A percentile compares a stretch with the other conserved stretches of the same genome.
Conservation (phyloP, 2,888 invertebrate genomes). For the Steromphala cineraria region DNA sequence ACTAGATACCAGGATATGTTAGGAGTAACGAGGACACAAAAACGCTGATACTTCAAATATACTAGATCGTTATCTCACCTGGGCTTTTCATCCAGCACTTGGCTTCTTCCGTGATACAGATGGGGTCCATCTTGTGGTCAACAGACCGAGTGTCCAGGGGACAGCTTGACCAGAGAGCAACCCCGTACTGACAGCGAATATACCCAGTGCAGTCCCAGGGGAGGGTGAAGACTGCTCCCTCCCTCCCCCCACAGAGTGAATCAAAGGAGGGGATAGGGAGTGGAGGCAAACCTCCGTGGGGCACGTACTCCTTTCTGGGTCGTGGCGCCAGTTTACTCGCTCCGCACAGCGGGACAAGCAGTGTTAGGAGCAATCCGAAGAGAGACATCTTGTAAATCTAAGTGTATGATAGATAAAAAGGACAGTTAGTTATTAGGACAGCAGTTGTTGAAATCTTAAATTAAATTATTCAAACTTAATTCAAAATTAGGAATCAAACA, state of each 20-base stretch:
- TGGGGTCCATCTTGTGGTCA: background rate
- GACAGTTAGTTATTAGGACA: too few species aligned
- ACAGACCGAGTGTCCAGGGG: background rate
- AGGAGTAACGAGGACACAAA: too few species aligned
- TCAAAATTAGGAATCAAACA: too few species aligned
- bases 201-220: slow-evolving; percentile 19
- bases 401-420: too few species aligned
- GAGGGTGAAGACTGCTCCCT: background rate
- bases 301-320: background rate
- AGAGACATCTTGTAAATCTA: too few species aligned
- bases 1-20: too few species aligned
- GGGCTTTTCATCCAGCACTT: background rate
- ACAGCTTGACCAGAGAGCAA: slow-evolving; percentile 4
- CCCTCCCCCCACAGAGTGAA: background rate
- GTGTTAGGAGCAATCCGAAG: too few species aligned
- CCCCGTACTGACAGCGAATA: background rate
- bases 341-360: too few species aligned
- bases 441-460: too few species aligned
- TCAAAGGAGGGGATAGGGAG: background rate
- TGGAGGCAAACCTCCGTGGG: background rate
- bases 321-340: background rate
- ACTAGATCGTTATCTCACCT: background rate
- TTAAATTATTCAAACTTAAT: too few species aligned
- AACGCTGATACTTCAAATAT: background rate
- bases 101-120: background rate